Evolutionary conservation across 2,113 vertebrate species (phyloP), one percentile per base, ranked within the genome.

Genomic region (Thamnophis sirtalis): DNA sequence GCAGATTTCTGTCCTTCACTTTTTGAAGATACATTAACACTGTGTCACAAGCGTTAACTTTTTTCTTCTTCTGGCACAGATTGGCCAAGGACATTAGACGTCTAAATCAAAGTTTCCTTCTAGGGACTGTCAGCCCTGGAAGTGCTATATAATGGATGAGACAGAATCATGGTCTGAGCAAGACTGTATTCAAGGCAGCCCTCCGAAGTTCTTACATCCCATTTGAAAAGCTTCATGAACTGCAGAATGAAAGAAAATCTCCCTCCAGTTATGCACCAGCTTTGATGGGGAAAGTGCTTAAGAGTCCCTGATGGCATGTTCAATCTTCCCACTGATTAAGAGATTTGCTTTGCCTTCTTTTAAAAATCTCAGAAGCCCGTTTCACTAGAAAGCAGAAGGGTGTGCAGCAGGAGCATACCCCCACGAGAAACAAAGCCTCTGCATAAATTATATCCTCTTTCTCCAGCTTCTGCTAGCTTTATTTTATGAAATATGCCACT

Each of bases 121-220:
- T 97, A 96, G 97, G 97, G 97, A 97, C 96, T 90, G 95, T 93
- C 95, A 96, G 97, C 94, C 53, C 96, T 96, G 96, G 97, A 97
- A 97, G 96, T 96, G 96, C 95, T 96, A 91, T 80, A 94, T 96
- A 97, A 97, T 97, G 95, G 95, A 96, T 94, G 95, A 96, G 95
- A 97, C 96, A 96, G 97, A 97, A 96, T 96, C 93, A 50, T 49
- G 33, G 95, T 95, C 93, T 60, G 92, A 96, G 96, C 94, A 92
- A 96, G 96, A 97, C 97, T 96, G 95, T 97, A 97, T 98, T 97
- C 96, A 95, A 97, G 96, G 95, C 96, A 96, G 97, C 97, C 96
- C 96, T 96, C 97, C 93, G 94, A 96, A 97, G 96, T 96, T 96
- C 48, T 86, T 53, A 3, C 50, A 51, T 63, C 88, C 49, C 8